Evolutionary conservation across 2,113 vertebrate species (phyloP).

Genomic region (Eudyptes chrysolophus): DNA sequence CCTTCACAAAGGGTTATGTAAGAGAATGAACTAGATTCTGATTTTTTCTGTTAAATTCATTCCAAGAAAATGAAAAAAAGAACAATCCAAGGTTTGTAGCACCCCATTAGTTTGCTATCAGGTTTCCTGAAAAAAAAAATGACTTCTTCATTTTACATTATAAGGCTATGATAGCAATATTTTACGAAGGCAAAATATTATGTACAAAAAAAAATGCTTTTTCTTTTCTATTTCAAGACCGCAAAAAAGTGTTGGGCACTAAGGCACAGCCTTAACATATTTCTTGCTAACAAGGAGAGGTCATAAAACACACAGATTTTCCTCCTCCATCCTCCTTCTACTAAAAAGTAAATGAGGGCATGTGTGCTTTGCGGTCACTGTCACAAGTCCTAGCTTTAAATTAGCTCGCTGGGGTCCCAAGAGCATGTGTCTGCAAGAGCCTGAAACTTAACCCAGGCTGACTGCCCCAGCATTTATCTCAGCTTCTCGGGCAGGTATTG

Average conservation of each 20-base stretch:
- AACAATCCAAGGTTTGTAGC: neutral
- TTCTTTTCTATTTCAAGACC: neutral
- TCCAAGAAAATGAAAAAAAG: neutral
- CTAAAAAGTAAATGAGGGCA: neutral
- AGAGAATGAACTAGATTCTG: constrained; percentile 9
- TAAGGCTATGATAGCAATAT: neutral
- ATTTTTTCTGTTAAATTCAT: neutral
- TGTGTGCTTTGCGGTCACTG: neutral
- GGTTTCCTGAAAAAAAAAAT: neutral
- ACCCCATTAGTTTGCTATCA: neutral
- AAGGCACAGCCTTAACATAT: neutral
- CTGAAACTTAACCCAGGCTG: neutral
- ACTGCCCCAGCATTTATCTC: neutral
- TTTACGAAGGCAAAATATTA: neutral
- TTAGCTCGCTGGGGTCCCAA: neutral
- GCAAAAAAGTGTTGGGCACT: neutral
- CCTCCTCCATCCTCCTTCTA: neutral
- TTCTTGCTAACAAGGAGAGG: neutral
- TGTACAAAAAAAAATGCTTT: neutral
- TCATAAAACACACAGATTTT: neutral
- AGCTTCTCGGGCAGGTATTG: neutral
- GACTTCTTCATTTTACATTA: neutral
- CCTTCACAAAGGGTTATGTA: constrained; percentile 7
- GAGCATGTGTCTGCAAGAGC: neutral
- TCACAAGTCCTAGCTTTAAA: neutral